Evolutionary conservation across 2,113 vertebrate genomes (phyloP).

Genomic region (Erythrolamprus reginae): DNA sequence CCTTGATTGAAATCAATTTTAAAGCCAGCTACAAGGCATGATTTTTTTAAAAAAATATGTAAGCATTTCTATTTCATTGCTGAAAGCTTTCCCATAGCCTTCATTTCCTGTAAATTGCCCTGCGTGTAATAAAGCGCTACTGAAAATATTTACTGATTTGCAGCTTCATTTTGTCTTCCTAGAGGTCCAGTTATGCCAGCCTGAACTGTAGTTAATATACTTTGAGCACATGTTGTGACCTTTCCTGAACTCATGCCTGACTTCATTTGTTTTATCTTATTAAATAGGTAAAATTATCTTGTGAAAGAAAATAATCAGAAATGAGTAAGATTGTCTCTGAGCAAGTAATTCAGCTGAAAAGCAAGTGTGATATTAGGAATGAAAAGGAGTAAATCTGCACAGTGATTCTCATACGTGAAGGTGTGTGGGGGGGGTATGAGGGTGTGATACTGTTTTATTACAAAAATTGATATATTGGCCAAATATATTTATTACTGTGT

Average conservation of each 20-base stretch:
- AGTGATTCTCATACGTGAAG: neutral
- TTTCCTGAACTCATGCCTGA: slow-evolving; percentile 77
- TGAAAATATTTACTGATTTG: slow-evolving; percentile 75
- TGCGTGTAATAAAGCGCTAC: slow-evolving; percentile 69
- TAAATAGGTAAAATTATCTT: slow-evolving; percentile 77
- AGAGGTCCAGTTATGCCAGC: slow-evolving; percentile 64
- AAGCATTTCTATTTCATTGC: slow-evolving; percentile 70
- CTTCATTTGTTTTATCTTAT: slow-evolving; percentile 80
- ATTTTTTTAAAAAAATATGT: slow-evolving; percentile 48
- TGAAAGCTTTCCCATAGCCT: slow-evolving; percentile 68
- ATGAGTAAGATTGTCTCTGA: slow-evolving; percentile 52
- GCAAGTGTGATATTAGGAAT: slow-evolving; percentile 7
- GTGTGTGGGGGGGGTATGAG: neutral
- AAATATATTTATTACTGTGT: neutral
- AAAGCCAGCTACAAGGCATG: slow-evolving; percentile 56
- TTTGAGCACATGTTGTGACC: slow-evolving; percentile 74
- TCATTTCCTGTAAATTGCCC: slow-evolving; percentile 75
- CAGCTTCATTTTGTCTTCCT: slow-evolving; percentile 74
- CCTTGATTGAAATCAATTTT: slow-evolving; percentile 70
- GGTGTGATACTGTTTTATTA: neutral
- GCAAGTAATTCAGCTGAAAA: slow-evolving; percentile 69
- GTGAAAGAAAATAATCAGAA: slow-evolving; percentile 73
- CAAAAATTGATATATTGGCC: neutral
- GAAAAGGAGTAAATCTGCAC: neutral
- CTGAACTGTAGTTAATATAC: slow-evolving; percentile 71